Evolutionary conservation across 1,140 invertebrate genomes (phyloP).

Genomic region (Magallana angulata): DNA sequence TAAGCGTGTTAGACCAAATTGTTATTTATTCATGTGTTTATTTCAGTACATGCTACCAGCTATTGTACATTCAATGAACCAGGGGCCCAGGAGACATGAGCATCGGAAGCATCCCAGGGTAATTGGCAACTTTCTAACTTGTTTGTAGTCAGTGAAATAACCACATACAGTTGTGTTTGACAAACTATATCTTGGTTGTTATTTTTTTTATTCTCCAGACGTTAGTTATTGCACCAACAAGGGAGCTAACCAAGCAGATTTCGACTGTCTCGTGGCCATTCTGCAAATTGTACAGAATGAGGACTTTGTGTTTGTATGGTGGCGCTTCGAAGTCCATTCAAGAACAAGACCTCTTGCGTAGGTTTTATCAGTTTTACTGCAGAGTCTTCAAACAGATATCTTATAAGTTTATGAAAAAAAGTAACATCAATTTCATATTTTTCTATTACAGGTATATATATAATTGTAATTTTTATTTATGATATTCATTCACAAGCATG

Average conservation of each 20-base stretch:
- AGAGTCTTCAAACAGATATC: no score
- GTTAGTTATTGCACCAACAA: conserved; percentile 93
- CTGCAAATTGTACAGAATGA: conserved; percentile 89
- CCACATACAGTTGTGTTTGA: neutral
- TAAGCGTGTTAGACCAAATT: no score
- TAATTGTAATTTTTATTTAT: no score
- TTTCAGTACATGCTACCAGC: conserved; percentile 83
- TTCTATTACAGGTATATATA: no score
- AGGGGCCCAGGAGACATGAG: conserved; percentile 79
- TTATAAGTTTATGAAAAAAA: no score
- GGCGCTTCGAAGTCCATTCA: conserved; percentile 95
- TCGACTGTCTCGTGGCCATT: conserved; percentile 94
- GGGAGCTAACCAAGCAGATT: conserved; percentile 97
- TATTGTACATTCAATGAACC: conserved; percentile 95
- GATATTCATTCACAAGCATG: no score
- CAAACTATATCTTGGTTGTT: neutral
- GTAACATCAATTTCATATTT: no score
- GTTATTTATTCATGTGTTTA: conserved; percentile 3
- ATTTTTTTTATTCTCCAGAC: conserved; percentile 68
- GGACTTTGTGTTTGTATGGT: conserved; percentile 95
- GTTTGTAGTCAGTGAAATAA: no score
- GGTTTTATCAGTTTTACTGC: neutral
- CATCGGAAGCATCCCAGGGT: neutral
- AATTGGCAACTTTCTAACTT: neutral
- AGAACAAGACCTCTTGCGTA: conserved; percentile 69